Evolutionary conservation across 1,140 invertebrate genomes (phyloP).

Genomic region (Armadillidium nasatum): DNA sequence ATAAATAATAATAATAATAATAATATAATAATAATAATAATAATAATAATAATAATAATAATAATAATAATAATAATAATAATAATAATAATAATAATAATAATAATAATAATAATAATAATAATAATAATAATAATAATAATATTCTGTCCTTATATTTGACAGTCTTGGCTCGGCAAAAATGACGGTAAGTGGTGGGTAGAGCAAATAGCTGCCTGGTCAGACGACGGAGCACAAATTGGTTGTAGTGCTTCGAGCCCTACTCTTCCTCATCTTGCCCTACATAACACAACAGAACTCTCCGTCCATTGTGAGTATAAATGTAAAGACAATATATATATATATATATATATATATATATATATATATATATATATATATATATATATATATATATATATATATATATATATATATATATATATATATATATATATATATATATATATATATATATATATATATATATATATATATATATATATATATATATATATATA

Average conservation of each 20-base stretch:
- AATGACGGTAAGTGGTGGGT: constrained; percentile 14
- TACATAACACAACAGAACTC: constrained; percentile 19
- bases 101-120: background rate
- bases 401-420: constrained; percentile 6
- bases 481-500: constrained; percentile 6
- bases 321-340: background rate
- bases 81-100: no score
- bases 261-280: constrained; percentile 4
- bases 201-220: constrained; percentile 22
- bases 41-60: no score
- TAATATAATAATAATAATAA: no score
- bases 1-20: no score
- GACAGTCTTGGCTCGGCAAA: background rate
- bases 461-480: background rate
- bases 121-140: background rate
- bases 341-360: background rate
- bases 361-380: no score
- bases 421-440: background rate
- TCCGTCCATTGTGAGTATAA: constrained; percentile 19
- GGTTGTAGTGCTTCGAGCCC: constrained; percentile 22
- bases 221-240: constrained; percentile 22
- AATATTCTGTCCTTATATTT: background rate
- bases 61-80: no score
- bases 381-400: background rate
- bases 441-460: constrained; percentile 6